Percentiles rank a stretch among this genome's conserved stretches.
These are phyloP conservation scores for Circaetus cinerascens DNA, from an alignment of 2,113 vertebrate species.

Conservation along the genomic window DNA sequence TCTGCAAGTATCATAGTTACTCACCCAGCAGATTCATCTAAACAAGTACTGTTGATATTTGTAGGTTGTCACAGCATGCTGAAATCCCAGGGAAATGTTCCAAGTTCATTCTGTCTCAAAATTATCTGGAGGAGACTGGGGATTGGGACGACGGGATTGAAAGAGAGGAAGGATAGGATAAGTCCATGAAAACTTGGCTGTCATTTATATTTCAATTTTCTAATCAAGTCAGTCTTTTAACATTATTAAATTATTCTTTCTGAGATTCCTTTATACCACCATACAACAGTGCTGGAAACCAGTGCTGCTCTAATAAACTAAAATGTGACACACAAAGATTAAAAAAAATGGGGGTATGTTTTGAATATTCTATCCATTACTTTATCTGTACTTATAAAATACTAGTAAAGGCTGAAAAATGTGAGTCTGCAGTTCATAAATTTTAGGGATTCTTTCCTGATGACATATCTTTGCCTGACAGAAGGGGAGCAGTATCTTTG, in stretches of 20 bases:
- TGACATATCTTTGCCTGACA: background rate
- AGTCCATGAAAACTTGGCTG: background rate
- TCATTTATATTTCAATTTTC: background rate
- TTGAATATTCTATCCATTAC: background rate
- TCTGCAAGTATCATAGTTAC: background rate
- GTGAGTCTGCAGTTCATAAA: background rate
- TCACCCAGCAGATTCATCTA: background rate
- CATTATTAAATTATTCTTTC: background rate
- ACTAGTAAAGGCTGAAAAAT: background rate
- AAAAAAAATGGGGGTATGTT: background rate
- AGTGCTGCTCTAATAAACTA: background rate
- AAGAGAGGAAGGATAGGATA: background rate
- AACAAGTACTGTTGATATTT: background rate
- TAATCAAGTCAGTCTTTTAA: background rate
- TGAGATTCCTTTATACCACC: background rate
- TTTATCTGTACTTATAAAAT: background rate
- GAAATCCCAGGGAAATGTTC: background rate
- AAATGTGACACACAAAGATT: background rate
- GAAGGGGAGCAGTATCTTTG: background rate
- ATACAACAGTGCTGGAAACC: background rate
- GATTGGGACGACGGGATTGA: background rate
- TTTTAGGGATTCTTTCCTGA: background rate
- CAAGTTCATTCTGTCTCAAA: background rate
- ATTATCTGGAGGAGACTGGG: background rate
- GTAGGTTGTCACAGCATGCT: background rate